Base-by-base conservation (phyloP, 2,888 invertebrate genomes). In the Agrochola lota region DNA sequence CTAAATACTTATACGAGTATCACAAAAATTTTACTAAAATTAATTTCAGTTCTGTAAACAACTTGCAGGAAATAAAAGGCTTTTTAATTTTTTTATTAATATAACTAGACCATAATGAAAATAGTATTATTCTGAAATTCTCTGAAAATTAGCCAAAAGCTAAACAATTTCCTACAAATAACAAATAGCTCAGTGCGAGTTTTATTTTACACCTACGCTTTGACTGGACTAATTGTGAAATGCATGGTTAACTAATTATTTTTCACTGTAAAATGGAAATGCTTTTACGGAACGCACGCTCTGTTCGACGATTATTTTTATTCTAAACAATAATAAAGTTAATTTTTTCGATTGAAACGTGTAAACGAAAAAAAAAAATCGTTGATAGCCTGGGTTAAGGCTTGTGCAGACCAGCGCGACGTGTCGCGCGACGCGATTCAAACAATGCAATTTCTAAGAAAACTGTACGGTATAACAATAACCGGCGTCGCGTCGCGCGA, bases 131-230 rank as follows among this genome's bases (percentile, higher is more conserved):
- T 57, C 35, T 40, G 26, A 40, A 78, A 68, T 71, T 68, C 67
- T 46, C 68, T 35, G 46, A 74, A 82, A 83, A 71, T 74, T 74
- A n/a, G 26, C 64, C 46, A 30, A 64, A 71, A 57, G 60, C 64
- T 59, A 15, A 71, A 72, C 46, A 52, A 74, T 43, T 74, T 66
- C 69, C 69, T 68, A 30, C 15, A 12, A 73, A 78, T 40, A 52
- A 62, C 57, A 71, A 76, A 74, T 63, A 46, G 55, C 78, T 64
- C 40, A 43, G 26, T n/a, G 49, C 30, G 46, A 71, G 64, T 72
- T 71, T 74, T 72, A 75, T 72, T 83, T 70, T 46, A 70, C 69
- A 79, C 74, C 69, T 59, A 75, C 74, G n/a, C 26, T 83, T 75
- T 46, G 8, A 74, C 60, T 57, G 43, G 9, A 78, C 52, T 63